Percentiles rank a stretch among this genome's conserved stretches.
Evolutionary conservation across 2,113 vertebrate genomes (phyloP).

Genomic region (Rhagologus leucostigma): DNA sequence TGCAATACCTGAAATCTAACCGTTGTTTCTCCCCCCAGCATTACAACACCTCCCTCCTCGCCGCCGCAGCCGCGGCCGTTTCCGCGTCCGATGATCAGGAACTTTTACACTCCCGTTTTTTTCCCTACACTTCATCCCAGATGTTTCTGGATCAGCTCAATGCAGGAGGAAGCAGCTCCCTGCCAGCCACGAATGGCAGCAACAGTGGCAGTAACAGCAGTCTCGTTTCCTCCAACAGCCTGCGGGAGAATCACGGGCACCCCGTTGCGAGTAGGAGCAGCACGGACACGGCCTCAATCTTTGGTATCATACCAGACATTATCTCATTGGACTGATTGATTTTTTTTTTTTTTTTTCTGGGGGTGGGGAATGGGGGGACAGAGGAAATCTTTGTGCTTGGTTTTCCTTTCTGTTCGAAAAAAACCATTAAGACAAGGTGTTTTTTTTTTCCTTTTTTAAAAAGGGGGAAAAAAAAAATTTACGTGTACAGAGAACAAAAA

Average conservation of each 20-base stretch:
- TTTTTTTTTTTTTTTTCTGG: neutral
- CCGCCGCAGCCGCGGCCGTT: slow-evolving; percentile 89
- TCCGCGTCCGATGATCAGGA: slow-evolving; percentile 92
- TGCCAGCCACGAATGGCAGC: slow-evolving; percentile 83
- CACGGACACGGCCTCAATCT: slow-evolving; percentile 87
- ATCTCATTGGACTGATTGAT: slow-evolving; percentile 91
- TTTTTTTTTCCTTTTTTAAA: slow-evolving; percentile 60
- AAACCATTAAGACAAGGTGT: slow-evolving; percentile 37
- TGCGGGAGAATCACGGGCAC: slow-evolving; percentile 84
- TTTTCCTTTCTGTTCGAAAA: slow-evolving; percentile 72
- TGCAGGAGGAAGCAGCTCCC: slow-evolving; percentile 75
- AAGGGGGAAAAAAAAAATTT: slow-evolving; percentile 67
- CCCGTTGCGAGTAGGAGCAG: slow-evolving; percentile 71
- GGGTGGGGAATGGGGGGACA: neutral
- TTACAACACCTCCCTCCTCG: slow-evolving; percentile 92
- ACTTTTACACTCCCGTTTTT: slow-evolving; percentile 90
- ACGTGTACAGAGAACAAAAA: slow-evolving; percentile 88
- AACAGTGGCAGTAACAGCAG: slow-evolving; percentile 90
- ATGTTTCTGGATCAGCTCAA: slow-evolving; percentile 93
- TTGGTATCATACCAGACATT: slow-evolving; percentile 93
- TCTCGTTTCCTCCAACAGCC: slow-evolving; percentile 89
- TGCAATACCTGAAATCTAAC: neutral
- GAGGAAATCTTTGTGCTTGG: slow-evolving; percentile 68
- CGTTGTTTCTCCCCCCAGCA: slow-evolving; percentile 75
- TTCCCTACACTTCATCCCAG: slow-evolving; percentile 91